Evolutionary conservation across 1,140 invertebrate species (phyloP).

Genomic region (Ylistrum balloti): DNA sequence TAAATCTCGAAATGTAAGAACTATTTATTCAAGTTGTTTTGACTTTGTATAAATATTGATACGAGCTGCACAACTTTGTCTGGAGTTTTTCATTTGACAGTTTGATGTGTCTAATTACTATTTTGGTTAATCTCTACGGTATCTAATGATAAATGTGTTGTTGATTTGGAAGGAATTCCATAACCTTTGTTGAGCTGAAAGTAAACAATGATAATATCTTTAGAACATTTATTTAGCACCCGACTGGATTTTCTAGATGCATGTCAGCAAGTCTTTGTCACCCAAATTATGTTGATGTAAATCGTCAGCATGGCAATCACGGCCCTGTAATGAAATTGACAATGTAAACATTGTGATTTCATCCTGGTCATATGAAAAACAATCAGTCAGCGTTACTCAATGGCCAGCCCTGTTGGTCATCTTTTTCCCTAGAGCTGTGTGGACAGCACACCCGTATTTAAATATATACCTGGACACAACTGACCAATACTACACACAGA

Average conservation of each 20-base stretch:
- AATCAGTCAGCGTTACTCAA: neutral
- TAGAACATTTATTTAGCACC: constrained; percentile 20
- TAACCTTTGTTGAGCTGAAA: neutral
- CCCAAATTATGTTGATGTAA: neutral
- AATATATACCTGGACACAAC: neutral
- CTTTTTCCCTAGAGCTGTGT: constrained; percentile 1
- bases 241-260: neutral
- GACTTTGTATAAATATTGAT: constrained; percentile 3
- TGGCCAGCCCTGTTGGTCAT: constrained; percentile 19
- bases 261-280: constrained; percentile 16
- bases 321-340: neutral
- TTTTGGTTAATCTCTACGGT: neutral
- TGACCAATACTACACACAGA: constrained; percentile 11
- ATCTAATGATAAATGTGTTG: neutral
- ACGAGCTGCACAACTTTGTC: neutral
- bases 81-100: neutral
- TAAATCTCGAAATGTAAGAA: constrained; percentile 29
- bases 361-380: neutral
- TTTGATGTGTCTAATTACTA: neutral
- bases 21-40: constrained; percentile 36
- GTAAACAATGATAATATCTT: constrained; percentile 28
- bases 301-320: neutral
- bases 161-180: neutral
- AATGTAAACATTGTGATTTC: constrained; percentile 30
- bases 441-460: constrained; percentile 30